Percentiles rank a stretch among this genome's conserved stretches.
These are phyloP conservation scores for Petrosia ficiformis DNA, from an alignment of 37 sponge, comb jelly and placozoan species.

Conservation along the genomic window DNA sequence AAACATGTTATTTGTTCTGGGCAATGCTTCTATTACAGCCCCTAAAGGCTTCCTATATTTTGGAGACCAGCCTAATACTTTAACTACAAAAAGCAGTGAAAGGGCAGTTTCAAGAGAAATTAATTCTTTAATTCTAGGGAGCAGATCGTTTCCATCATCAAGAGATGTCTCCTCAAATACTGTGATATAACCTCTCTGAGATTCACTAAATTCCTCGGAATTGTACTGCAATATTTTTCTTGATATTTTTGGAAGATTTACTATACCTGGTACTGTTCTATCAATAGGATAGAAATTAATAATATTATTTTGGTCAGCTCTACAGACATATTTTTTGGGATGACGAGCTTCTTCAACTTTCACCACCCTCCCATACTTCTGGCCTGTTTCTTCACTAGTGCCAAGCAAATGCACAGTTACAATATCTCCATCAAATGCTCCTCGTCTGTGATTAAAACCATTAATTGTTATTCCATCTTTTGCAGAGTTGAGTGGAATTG, in stretches of 20 bases:
- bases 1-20: slow-evolving; percentile 24
- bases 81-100: slow-evolving; percentile 47
- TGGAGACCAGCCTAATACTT: slow-evolving; percentile 26
- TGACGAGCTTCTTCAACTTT: slow-evolving; percentile 18
- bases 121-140: slow-evolving; percentile 34
- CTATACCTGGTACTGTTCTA: slow-evolving; percentile 35
- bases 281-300: slow-evolving; percentile 57
- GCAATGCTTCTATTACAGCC: slow-evolving; percentile 41
- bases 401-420: slow-evolving; percentile 39
- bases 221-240: neutral
- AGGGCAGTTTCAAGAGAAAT: slow-evolving; percentile 38
- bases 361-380: slow-evolving; percentile 25
- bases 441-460: slow-evolving; percentile 46
- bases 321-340: slow-evolving; percentile 35
- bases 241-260: slow-evolving; percentile 70
- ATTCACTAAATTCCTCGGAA: neutral
- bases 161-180: slow-evolving; percentile 19
- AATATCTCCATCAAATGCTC: slow-evolving; percentile 61
- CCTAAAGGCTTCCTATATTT: slow-evolving; percentile 46
- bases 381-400: neutral
- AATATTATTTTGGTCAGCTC: slow-evolving; percentile 29
- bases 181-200: neutral
- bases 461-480: slow-evolving; percentile 19
- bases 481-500: slow-evolving; percentile 45
- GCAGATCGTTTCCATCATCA: slow-evolving; percentile 1